Base-by-base conservation (phyloP, 1,140 invertebrate genomes). In the Solen grandis region DNA sequence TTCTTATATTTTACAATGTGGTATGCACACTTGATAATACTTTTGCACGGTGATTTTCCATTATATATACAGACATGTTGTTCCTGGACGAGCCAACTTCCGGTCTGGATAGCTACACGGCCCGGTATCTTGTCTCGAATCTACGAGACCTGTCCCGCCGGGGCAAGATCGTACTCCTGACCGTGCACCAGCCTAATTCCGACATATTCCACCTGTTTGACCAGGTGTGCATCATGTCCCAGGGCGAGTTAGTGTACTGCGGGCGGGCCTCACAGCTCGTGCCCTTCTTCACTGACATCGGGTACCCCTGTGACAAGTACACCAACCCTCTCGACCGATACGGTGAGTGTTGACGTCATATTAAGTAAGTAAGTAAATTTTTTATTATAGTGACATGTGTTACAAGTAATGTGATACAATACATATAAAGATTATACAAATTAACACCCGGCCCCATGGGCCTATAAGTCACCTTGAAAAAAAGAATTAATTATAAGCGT, bases 71-170 rank as follows among this genome's bases (percentile, higher is more conserved):
- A 88, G 86, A 86, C 27, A 87, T 88, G 13, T 46, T 88, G 8
- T 74, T 88, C 0, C 74, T 88, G 25, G 88, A 88, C 65, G 88
- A 88, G 52, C 88, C 88, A 0, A 88, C 87, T 5, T 83, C 87
- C 1, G 87, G 87, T 10, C 69, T 88, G 16, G 87, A 88, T 66
- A 84, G 86, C 60, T 86, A 86, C 59, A 88, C 87, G 4, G 86
- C 87, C 1, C 83, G 83, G 4, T 77, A 88, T 59, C 79, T 88
- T 25, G 87, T 88, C 14, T 55, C 66, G 14, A 86, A 78, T 60
- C 65, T 88, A 1, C 78, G 74, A 25, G 69, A 85, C 14, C 74
- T 88, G 8, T 84, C 87, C 13, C 65, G 68, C 16, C 66, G 79
- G 33, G 85, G 85, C 25, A 89, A 85, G 50, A 76, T 88, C 25